Conservation (phyloP, 2,797 vertebrate genomes). For the Octomys mimax region DNA sequence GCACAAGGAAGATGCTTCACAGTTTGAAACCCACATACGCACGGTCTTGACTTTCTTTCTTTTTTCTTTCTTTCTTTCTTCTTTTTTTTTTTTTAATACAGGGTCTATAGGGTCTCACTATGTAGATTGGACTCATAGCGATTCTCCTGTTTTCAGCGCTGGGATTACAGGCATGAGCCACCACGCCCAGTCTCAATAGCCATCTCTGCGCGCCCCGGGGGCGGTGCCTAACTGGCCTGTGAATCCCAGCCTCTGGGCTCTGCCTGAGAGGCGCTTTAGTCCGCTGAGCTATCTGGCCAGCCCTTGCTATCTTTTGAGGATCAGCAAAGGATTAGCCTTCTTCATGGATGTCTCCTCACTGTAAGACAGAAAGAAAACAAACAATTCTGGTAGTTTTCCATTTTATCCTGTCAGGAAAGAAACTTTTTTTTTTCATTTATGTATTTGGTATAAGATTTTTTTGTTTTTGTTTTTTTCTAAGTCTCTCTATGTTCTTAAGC, state of each 20-base stretch:
- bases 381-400: slow-evolving; percentile 8
- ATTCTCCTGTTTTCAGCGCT: no score
- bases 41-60: slow-evolving; percentile 60
- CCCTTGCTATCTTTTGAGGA: slow-evolving; percentile 69
- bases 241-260: no score
- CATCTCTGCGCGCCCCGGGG: no score
- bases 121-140: no score
- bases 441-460: not conserved
- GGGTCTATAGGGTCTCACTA: no score
- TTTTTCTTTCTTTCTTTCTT: no score
- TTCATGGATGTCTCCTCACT: not conserved
- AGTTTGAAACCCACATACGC: slow-evolving; percentile 66
- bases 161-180: no score
- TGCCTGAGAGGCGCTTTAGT: no score
- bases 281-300: no score
- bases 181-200: no score
- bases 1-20: slow-evolving; percentile 50
- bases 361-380: not conserved
- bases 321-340: not conserved
- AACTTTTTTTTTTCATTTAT: not conserved
- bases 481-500: slow-evolving; percentile 54
- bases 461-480: not conserved
- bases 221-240: no score
- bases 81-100: no score
- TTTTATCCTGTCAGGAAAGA: slow-evolving; percentile 28